Evolutionary conservation across 1,140 invertebrate species (phyloP).

Genomic region (Pogonomyrmex barbatus): DNA sequence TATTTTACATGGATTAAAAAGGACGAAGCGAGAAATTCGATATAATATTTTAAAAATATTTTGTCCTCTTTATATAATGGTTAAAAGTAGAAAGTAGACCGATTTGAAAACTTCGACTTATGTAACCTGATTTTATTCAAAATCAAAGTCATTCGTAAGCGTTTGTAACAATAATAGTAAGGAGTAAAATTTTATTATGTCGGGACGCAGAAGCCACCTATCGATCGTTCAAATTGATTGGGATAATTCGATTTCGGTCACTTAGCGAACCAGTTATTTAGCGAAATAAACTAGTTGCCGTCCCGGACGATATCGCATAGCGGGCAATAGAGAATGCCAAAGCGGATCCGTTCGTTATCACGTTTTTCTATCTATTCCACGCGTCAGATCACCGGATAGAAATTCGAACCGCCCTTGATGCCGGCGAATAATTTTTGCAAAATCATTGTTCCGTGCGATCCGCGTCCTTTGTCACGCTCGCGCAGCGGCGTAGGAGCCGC

Average conservation of each 20-base stretch:
- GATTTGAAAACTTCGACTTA: background rate
- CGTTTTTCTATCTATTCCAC: slow-evolving; percentile 46
- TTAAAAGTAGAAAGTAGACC: background rate
- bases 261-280: slow-evolving; percentile 14
- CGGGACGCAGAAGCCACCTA: background rate
- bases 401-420: slow-evolving; percentile 25
- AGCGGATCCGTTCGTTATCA: slow-evolving; percentile 40
- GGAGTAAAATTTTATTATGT: background rate
- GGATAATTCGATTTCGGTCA: slow-evolving; percentile 33
- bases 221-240: slow-evolving; percentile 30
- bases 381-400: slow-evolving; percentile 44
- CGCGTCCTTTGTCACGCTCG: slow-evolving; percentile 29
- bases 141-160: background rate
- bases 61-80: background rate
- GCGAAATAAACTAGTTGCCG: slow-evolving; percentile 19
- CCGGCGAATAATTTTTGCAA: slow-evolving; percentile 53
- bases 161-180: background rate
- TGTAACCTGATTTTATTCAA: background rate
- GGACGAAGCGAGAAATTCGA: background rate
- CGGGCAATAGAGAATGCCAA: slow-evolving; percentile 19
- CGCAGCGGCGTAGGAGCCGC: slow-evolving; percentile 16
- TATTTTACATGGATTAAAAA: background rate
- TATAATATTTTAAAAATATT: background rate
- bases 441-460: slow-evolving; percentile 44
- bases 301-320: slow-evolving; percentile 5